Conservation (phyloP, 2,113 vertebrate genomes). For the Triplophysa tibetana region DNA sequence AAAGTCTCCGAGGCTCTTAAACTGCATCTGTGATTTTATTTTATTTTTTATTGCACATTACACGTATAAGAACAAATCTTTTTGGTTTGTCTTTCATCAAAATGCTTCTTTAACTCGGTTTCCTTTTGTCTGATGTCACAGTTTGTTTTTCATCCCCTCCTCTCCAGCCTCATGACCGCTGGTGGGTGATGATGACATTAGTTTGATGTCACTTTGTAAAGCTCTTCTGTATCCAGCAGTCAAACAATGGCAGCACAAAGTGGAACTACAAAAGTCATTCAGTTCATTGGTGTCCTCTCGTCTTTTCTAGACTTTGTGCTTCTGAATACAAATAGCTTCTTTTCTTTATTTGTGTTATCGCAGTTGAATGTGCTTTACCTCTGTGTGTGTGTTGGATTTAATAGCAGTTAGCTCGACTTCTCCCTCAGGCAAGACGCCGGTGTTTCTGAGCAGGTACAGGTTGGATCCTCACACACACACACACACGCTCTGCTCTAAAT, state of each 20-base stretch:
- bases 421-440: slow-evolving; percentile 51
- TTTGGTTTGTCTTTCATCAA: too few species aligned
- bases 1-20: too few species aligned
- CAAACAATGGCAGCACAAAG: slow-evolving; percentile 37
- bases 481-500: slow-evolving; percentile 45
- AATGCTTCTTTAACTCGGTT: too few species aligned
- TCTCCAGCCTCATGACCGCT: too few species aligned
- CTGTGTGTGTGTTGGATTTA: slow-evolving; percentile 48
- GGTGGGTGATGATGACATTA: slow-evolving; percentile 8
- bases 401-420: slow-evolving; percentile 51
- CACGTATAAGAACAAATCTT: too few species aligned
- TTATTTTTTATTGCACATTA: too few species aligned
- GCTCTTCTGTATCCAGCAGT: slow-evolving; percentile 13
- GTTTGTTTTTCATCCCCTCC: not conserved
- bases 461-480: slow-evolving; percentile 23
- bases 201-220: slow-evolving; percentile 14
- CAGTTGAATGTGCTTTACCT: slow-evolving; percentile 49
- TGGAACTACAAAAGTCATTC: slow-evolving; percentile 23
- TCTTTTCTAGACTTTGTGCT: slow-evolving; percentile 1
- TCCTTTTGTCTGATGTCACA: too few species aligned
- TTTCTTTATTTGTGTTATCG: slow-evolving; percentile 36
- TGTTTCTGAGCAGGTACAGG: slow-evolving; percentile 56
- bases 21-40: too few species aligned
- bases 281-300: not conserved
- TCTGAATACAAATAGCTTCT: slow-evolving; percentile 27